Percentiles rank a stretch among this genome's conserved stretches.
These are phyloP conservation scores for Limonius californicus DNA, from an alignment of 1,140 invertebrate genomes.

Conservation along the genomic window DNA sequence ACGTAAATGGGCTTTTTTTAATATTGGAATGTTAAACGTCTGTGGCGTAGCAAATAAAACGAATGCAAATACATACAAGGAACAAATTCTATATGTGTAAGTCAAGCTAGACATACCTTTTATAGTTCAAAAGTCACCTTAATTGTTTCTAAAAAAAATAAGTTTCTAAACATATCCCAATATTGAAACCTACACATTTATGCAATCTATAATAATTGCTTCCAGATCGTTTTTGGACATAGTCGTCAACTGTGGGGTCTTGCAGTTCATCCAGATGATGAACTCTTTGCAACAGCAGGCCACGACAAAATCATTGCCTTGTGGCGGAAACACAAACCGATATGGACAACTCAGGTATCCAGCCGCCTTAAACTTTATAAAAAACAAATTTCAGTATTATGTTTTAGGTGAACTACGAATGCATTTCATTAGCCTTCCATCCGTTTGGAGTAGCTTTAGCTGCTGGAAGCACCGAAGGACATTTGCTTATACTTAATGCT, in stretches of 20 bases:
- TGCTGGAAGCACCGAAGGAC: constrained; percentile 84
- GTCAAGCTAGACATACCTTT: no score
- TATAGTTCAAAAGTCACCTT: no score
- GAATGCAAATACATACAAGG: no score
- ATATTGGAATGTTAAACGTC: no score
- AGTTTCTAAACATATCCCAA: no score
- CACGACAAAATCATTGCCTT: constrained; percentile 88
- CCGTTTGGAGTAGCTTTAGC: constrained; percentile 81
- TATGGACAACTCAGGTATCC: constrained; percentile 88
- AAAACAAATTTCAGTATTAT: no score
- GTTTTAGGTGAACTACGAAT: constrained; percentile 71
- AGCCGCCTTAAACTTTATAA: no score
- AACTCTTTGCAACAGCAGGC: constrained; percentile 88
- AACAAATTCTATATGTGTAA: no score
- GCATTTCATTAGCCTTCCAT: constrained; percentile 80
- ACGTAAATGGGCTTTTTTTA: no score
- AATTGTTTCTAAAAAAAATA: no score
- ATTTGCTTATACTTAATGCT: constrained; percentile 78
- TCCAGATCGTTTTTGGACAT: constrained; percentile 84
- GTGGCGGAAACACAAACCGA: constrained; percentile 81
- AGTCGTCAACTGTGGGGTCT: constrained; percentile 86
- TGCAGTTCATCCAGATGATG: constrained; percentile 84
- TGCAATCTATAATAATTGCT: constrained; percentile 13
- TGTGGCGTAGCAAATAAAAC: no score
- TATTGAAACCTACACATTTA: no score